Evolutionary conservation across 2,797 vertebrate species (phyloP).

Genomic region (Sarcoramphus papa): DNA sequence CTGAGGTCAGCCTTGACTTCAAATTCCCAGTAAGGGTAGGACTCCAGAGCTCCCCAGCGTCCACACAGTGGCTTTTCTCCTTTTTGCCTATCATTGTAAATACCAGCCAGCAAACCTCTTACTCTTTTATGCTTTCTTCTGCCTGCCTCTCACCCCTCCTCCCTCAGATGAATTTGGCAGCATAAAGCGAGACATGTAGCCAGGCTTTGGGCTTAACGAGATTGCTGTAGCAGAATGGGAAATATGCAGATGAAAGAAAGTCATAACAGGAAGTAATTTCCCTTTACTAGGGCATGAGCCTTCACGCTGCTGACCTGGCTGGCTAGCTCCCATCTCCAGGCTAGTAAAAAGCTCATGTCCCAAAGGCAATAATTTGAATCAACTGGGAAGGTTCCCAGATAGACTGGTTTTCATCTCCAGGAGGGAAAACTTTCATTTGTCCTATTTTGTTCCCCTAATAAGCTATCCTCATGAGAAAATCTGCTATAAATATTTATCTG

Average conservation of each 20-base stretch:
- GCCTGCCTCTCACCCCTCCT: not conserved
- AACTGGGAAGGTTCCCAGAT: slow-evolving; percentile 26
- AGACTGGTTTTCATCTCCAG: not conserved
- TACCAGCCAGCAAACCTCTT: not conserved
- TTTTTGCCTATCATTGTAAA: not conserved
- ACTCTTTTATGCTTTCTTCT: not conserved
- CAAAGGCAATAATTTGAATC: not conserved
- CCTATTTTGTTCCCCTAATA: not conserved
- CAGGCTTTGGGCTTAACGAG: slow-evolving; percentile 8
- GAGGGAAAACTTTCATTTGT: not conserved
- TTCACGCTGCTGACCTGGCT: not conserved
- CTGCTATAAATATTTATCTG: not conserved
- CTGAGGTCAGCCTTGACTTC: not conserved
- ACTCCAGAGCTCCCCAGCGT: not conserved
- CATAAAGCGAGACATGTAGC: not conserved
- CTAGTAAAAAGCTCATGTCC: slow-evolving; percentile 13
- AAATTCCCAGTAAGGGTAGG: not conserved
- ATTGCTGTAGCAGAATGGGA: slow-evolving; percentile 16
- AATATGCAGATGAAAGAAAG: slow-evolving; percentile 36
- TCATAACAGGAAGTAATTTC: slow-evolving; percentile 37
- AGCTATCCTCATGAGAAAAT: not conserved
- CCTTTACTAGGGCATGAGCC: not conserved
- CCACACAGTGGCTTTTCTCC: not conserved
- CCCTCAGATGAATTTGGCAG: not conserved
- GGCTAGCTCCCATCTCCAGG: not conserved